Evolutionary conservation across 2,888 invertebrate species (phyloP).

Genomic region (Folsomia candida): DNA sequence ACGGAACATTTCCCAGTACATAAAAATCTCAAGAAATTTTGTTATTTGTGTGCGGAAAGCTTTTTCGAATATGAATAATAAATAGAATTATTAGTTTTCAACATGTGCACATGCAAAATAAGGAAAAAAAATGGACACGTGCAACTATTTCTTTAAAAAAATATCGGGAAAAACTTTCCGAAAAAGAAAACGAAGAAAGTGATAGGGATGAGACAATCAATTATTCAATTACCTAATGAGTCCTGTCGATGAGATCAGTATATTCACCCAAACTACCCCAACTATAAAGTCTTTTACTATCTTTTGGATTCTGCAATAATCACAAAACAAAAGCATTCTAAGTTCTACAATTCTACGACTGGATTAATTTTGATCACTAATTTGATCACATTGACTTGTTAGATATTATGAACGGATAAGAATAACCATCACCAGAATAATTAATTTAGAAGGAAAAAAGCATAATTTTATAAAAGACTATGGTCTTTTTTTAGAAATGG

Average conservation of each 20-base stretch:
- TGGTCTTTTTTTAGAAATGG: too few relatives aligned
- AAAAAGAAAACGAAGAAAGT: not conserved
- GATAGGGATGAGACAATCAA: too few relatives aligned
- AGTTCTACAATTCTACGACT: not conserved
- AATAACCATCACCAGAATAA: not conserved
- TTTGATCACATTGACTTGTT: too few relatives aligned
- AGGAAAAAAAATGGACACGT: too few relatives aligned
- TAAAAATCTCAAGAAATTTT: constrained; percentile 35
- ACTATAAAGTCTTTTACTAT: constrained; percentile 37
- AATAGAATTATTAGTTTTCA: not conserved
- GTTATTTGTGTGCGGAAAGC: constrained; percentile 1
- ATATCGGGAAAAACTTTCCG: not conserved
- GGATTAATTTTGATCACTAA: not conserved
- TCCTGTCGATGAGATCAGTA: constrained; percentile 38
- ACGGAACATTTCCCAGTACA: not conserved
- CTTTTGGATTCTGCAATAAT: constrained; percentile 10
- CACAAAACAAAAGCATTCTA: not conserved
- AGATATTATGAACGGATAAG: too few relatives aligned
- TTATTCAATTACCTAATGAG: constrained; percentile 28
- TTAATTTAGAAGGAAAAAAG: not conserved
- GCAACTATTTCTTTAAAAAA: not conserved
- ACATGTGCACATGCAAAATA: not conserved
- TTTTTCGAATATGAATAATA: not conserved
- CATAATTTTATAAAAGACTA: too few relatives aligned
- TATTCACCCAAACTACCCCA: constrained; percentile 37